Base-by-base conservation (phyloP, 2,888 invertebrate species). In the Calameuta idolon region DNA sequence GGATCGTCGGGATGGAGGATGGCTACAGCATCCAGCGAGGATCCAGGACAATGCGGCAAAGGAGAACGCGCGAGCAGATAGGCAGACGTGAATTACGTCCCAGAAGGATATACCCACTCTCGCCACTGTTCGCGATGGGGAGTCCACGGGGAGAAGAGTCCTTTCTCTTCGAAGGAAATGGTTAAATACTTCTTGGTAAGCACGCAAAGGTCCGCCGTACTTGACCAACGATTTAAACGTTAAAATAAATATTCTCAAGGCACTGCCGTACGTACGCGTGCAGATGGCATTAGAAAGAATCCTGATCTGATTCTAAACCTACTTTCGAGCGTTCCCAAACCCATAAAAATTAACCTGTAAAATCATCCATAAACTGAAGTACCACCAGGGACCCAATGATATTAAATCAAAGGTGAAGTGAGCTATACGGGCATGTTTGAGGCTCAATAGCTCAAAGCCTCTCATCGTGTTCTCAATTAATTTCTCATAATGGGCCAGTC, bases 41-140 rank as follows among this genome's bases (percentile, higher is more conserved):
- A 77, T 79, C 82, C 75, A 83, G 85, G 85, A 87, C 87, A 87
- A 87, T 85, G 85, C 85, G 79, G 76, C 77, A 77, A 77, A 81
- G 77, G 80, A 79, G 79, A 76, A 73, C 69, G 35, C 71, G 75
- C 76, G 78, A 68, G 12, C 76, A 74, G 73, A 77, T 77, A 76
- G 77, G 69, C 77, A 75, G 78, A 84, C 85, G 86, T 87, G 87
- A 87, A 87, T 87, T 87, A 87, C 86, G 87, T 87, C 82, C 82
- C 73, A 79, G 82, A 83, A 83, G 76, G 69, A 81, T 83, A 86
- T 85, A 85, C 84, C 55, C 55, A 23, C 55, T 55, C 55, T 75
- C 85, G 86, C 84, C 87, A 87, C 87, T 82, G 86, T 87, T 87
- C 83, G 81, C 84, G 83, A 87, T 87, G 82, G 85, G 83, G 84